phyloP scores from a whole-genome alignment of 2,888 invertebrate species.

The Clostera curtula region DNA sequence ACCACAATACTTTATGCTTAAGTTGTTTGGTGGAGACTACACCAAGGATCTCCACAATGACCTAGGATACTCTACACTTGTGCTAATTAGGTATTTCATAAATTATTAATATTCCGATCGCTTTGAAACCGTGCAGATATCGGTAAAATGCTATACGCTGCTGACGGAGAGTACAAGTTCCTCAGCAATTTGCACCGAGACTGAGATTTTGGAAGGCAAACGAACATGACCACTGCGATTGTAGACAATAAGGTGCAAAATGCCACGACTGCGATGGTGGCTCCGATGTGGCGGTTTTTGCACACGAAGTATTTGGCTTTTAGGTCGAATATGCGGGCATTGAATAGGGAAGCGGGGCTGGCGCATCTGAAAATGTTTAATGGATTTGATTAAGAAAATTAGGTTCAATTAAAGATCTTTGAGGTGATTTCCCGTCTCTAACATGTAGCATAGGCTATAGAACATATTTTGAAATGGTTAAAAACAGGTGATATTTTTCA shows the following conservation, averaged over 20 bases:
- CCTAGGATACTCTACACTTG: no score
- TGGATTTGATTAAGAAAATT: neutral
- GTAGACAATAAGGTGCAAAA: conserved; percentile 34
- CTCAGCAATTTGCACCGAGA: conserved; percentile 27
- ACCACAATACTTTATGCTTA: no score
- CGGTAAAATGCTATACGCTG: conserved; percentile 44
- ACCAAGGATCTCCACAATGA: no score
- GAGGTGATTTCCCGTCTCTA: no score
- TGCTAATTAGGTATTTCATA: no score
- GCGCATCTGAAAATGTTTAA: conserved; percentile 58
- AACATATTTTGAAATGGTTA: no score
- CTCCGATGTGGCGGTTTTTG: conserved; percentile 25
- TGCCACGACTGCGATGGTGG: conserved; percentile 31
- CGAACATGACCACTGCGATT: conserved; percentile 50
- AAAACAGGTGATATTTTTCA: no score
- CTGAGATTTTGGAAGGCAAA: conserved; percentile 39
- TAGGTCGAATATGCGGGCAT: conserved; percentile 60
- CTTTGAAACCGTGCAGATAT: conserved; percentile 16
- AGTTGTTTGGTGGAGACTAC: no score
- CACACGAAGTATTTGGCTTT: conserved; percentile 59
- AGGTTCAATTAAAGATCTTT: neutral
- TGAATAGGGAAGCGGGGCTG: conserved; percentile 47
- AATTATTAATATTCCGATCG: conserved; percentile 1
- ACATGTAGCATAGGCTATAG: no score
- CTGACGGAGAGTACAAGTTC: conserved; percentile 28